These are phyloP conservation scores for Brachypalpus laphriformis DNA, from an alignment of 2,888 invertebrate genomes.

Conservation along the genomic window DNA sequence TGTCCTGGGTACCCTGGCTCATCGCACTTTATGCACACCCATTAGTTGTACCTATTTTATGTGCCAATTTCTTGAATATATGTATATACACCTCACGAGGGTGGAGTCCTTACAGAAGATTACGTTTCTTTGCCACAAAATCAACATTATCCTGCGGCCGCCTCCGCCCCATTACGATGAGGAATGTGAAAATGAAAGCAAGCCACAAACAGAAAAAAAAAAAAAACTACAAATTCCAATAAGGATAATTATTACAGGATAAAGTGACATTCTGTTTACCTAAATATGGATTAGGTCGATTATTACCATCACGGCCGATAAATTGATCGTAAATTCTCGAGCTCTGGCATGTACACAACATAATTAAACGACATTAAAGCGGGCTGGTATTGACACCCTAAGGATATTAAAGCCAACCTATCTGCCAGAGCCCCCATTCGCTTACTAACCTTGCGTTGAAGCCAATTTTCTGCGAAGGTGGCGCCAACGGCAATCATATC, in stretches of 20 bases:
- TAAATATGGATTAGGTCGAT: slow-evolving; percentile 63
- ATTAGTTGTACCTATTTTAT: slow-evolving; percentile 1
- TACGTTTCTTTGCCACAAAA: slow-evolving; percentile 5
- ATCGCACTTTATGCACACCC: neutral
- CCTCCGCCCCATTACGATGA: slow-evolving; percentile 6
- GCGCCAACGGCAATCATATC: slow-evolving; percentile 19
- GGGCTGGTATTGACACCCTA: neutral
- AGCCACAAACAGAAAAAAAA: neutral
- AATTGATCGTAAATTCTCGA: slow-evolving; percentile 62
- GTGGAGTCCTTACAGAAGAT: neutral
- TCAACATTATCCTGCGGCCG: slow-evolving; percentile 3
- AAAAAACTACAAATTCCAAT: slow-evolving; percentile 13
- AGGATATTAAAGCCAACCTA: neutral
- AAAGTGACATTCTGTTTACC: slow-evolving; percentile 51
- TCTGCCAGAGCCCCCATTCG: neutral
- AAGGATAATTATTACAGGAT: slow-evolving; percentile 62
- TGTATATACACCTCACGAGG: slow-evolving; percentile 1
- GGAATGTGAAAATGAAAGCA: slow-evolving; percentile 3
- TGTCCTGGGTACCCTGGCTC: neutral
- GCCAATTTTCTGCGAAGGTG: slow-evolving; percentile 36
- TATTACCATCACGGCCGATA: slow-evolving; percentile 44
- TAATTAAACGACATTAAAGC: slow-evolving; percentile 39
- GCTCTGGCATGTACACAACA: slow-evolving; percentile 45
- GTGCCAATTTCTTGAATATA: slow-evolving; percentile 16
- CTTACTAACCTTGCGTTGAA: neutral